Evolutionary conservation across 2,113 vertebrate genomes (phyloP), one percentile per base, ranked within the genome.

Genomic region (Thamnaconus septentrionalis): DNA sequence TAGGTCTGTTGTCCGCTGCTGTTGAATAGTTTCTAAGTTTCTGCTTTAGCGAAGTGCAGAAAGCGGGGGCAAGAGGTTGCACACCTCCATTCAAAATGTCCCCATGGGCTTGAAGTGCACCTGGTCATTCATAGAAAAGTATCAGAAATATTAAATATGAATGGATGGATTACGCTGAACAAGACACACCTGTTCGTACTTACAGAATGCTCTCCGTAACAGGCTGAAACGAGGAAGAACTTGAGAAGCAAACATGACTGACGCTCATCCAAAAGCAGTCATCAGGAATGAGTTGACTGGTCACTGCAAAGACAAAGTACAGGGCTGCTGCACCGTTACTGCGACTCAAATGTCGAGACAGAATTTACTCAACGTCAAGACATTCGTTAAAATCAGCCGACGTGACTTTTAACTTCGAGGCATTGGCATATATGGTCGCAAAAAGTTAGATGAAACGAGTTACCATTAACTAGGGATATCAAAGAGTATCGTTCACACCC

Each of bases 11-110:
- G 84, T 79, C 87, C 1, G 92, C 68, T 0, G 93, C 91, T 0
- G 91, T 92, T 56, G 92, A 85, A 47, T 91, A 94, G 46, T 2
- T 75, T 62, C 79, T 80, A 0, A 43, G 61, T 83, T 80, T 84
- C 3, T 64, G 58, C 52, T 63, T 69, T 5, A 70, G 41, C 54
- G 66, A 59, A 9, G 69, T 65, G 59, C 65, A 79, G 64, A 8
- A 57, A 31, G 78, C 31, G 44, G 84, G 68, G 61, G 59, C 40
- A 18, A 41, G 44, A 7, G 51, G 67, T 31, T 64, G 64, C 5
- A 71, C 44, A 63, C 8, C 59, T 59, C 64, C 57, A 66, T 75
- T 83, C 11, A 86, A 51, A 42, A 54, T 46, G 7, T 85, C 76
- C 56, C 78, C 73, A 11, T 75, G 71, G 44, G 59, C 49, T 50